Percentiles rank a stretch among this genome's conserved stretches.
These are phyloP conservation scores for Leucophora obtusa DNA, from an alignment of 2,888 invertebrate species.

Conservation along the genomic window DNA sequence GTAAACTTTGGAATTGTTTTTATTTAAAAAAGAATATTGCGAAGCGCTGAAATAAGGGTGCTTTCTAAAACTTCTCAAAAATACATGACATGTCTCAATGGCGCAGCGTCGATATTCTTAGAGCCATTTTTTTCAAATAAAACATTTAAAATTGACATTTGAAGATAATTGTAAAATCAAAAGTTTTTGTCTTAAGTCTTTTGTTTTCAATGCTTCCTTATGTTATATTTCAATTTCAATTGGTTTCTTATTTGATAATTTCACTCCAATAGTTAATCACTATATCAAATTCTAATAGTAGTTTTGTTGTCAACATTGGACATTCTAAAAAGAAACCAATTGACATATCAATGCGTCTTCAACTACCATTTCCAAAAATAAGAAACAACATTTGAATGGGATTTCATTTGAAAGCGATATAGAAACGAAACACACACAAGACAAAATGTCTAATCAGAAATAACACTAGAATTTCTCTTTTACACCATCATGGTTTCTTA, in stretches of 20 bases:
- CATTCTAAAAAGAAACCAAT: slow-evolving; percentile 57
- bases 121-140: not conserved
- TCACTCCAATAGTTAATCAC: slow-evolving; percentile 61
- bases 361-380: slow-evolving; percentile 20
- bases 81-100: no score
- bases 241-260: slow-evolving; percentile 58
- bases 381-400: not conserved
- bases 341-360: slow-evolving; percentile 65
- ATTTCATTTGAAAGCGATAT: slow-evolving; percentile 25
- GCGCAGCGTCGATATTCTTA: no score
- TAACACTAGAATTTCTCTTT: slow-evolving; percentile 52
- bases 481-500: slow-evolving; percentile 27
- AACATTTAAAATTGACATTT: not conserved
- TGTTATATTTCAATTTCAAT: slow-evolving; percentile 17
- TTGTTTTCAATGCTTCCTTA: slow-evolving; percentile 8
- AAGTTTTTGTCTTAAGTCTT: slow-evolving; percentile 53
- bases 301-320: slow-evolving; percentile 56
- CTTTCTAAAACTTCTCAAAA: no score
- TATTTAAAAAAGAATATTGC: no score
- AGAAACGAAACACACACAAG: slow-evolving; percentile 1
- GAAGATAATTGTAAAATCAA: not conserved
- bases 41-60: no score
- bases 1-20: no score
- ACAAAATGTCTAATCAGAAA: slow-evolving; percentile 56
- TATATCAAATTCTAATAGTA: slow-evolving; percentile 57